Percentiles rank a stretch among this genome's conserved stretches.
These are phyloP conservation scores for Capreolus pygargus DNA, from an alignment of 2,113 vertebrate genomes.

Conservation along the genomic window DNA sequence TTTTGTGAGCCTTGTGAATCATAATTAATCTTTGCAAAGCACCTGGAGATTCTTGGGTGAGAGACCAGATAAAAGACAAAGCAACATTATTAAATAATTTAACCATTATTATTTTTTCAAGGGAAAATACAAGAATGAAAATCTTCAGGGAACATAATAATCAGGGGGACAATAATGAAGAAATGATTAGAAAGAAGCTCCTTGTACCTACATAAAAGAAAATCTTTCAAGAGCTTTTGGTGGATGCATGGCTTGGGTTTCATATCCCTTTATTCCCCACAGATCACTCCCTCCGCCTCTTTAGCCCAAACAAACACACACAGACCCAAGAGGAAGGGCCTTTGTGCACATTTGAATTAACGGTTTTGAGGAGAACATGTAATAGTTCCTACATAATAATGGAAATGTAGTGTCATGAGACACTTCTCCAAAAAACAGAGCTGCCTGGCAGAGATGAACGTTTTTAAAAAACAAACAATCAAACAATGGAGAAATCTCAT, in stretches of 20 bases:
- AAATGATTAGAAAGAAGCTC: slow-evolving; percentile 43
- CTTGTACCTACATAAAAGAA: slow-evolving; percentile 17
- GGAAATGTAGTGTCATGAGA: background rate
- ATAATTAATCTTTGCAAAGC: slow-evolving; percentile 61
- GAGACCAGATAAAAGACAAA: slow-evolving; percentile 63
- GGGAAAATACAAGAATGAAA: slow-evolving; percentile 54
- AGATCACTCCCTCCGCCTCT: background rate
- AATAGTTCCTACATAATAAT: background rate
- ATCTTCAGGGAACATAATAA: slow-evolving; percentile 58
- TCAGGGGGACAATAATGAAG: slow-evolving; percentile 40
- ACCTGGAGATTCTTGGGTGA: slow-evolving; percentile 44
- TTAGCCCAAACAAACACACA: background rate
- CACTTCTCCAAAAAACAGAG: background rate
- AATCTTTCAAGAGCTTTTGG: background rate
- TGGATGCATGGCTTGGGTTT: background rate
- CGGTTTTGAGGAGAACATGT: background rate
- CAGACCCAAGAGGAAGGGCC: background rate
- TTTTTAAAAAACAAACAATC: slow-evolving; percentile 34
- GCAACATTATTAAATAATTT: slow-evolving; percentile 60
- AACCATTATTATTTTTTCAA: slow-evolving; percentile 59
- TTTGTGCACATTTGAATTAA: slow-evolving; percentile 26
- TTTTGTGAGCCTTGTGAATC: slow-evolving; percentile 29
- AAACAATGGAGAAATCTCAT: background rate
- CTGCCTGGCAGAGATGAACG: background rate
- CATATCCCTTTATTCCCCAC: background rate